These are phyloP conservation scores for Actinostola sp. DNA, from an alignment of 92 coral and sea anemone species.

Conservation along the genomic window DNA sequence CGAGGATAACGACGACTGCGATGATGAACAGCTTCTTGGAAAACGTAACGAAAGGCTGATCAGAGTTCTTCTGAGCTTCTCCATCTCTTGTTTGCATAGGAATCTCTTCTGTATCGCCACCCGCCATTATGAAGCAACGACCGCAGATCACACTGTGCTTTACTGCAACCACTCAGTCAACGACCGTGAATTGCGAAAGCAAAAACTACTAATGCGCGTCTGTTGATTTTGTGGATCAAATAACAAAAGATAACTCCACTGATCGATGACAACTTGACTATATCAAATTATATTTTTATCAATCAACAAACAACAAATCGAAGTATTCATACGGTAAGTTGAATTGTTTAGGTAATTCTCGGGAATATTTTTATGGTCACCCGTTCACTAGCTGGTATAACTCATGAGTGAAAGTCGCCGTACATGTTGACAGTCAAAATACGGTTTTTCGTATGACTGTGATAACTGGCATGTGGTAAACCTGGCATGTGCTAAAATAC, in stretches of 20 bases:
- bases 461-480: too few relatives aligned
- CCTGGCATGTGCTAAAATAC: too few relatives aligned
- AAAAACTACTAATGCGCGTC: not conserved
- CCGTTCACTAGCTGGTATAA: not conserved
- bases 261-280: too few relatives aligned
- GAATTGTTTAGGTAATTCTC: too few relatives aligned
- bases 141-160: too few relatives aligned
- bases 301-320: not conserved
- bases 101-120: slow-evolving; percentile 30
- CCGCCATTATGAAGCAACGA: slow-evolving; percentile 13
- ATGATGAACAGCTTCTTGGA: slow-evolving; percentile 47
- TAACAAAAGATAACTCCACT: slow-evolving; percentile 1
- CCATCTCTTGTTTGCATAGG: slow-evolving; percentile 38
- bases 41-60: slow-evolving; percentile 19
- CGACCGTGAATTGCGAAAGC: not conserved
- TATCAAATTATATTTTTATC: too few relatives aligned
- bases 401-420: too few relatives aligned
- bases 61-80: not conserved
- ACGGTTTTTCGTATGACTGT: too few relatives aligned
- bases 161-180: not conserved
- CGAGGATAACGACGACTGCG: slow-evolving; percentile 46
- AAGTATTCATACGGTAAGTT: not conserved
- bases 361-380: too few relatives aligned
- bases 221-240: slow-evolving; percentile 4
- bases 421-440: too few relatives aligned